Percentiles rank a stretch among this genome's conserved stretches.
Conservation (phyloP, 2,888 invertebrate species). For the Xanthia icteritia region DNA sequence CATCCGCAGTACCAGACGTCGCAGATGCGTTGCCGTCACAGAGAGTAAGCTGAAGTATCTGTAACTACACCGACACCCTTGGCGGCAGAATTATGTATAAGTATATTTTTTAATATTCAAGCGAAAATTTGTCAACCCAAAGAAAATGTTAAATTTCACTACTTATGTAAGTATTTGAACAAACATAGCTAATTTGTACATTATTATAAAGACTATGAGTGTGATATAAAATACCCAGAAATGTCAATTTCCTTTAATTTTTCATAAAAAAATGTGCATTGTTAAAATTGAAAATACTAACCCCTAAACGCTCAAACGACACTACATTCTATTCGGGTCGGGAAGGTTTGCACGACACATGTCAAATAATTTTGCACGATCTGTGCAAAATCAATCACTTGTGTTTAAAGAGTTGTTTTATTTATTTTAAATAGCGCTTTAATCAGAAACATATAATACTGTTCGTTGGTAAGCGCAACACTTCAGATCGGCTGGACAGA, state of each 20-base stretch:
- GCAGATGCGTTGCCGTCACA: neutral
- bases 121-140: constrained; percentile 4
- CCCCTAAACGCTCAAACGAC: constrained; percentile 1
- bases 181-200: constrained; percentile 14
- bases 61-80: neutral
- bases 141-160: constrained; percentile 5
- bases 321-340: neutral
- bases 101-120: neutral
- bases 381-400: neutral
- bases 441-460: too few relatives aligned
- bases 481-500: neutral
- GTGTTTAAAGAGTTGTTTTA: neutral
- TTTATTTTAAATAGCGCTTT: neutral
- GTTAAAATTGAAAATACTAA: constrained; percentile 2
- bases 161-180: neutral
- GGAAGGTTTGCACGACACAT: neutral
- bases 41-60: neutral
- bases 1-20: neutral
- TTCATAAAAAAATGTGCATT: constrained; percentile 22
- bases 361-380: neutral
- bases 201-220: neutral
- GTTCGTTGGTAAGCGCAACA: neutral
- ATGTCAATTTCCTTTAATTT: neutral
- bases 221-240: constrained; percentile 16
- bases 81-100: too few relatives aligned